phyloP scores from a whole-genome alignment of 64 coral and sea anemone genomes.

The Acropora tenuis region DNA sequence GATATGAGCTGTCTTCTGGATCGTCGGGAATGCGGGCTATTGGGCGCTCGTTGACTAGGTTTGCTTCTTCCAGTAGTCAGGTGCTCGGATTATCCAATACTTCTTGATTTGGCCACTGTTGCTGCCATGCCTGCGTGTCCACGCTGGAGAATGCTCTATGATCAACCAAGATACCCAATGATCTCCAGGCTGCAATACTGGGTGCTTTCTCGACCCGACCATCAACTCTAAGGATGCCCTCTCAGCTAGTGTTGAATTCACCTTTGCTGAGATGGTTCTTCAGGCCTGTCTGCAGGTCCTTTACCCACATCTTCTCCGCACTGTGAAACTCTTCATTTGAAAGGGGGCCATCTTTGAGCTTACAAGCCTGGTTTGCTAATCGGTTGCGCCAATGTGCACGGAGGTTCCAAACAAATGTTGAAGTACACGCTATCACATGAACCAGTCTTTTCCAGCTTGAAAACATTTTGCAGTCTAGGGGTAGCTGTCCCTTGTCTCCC shows the following conservation, averaged over 20 bases:
- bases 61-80: slow-evolving; percentile 22
- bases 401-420: background rate
- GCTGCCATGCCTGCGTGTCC: slow-evolving; percentile 46
- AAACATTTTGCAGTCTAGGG: background rate
- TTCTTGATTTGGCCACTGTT: slow-evolving; percentile 50
- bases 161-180: no score
- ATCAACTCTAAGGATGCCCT: slow-evolving; percentile 17
- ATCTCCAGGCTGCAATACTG: no score
- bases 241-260: slow-evolving; percentile 40
- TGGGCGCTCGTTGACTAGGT: background rate
- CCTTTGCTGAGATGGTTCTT: background rate
- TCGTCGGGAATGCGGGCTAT: no score
- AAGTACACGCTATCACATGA: background rate
- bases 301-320: slow-evolving; percentile 12
- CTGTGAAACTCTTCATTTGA: slow-evolving; percentile 18
- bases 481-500: background rate
- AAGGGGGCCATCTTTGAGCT: background rate
- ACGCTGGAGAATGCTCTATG: slow-evolving; percentile 13
- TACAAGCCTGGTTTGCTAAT: no score
- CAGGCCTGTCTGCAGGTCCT: slow-evolving; percentile 32
- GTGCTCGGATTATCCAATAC: slow-evolving; percentile 62
- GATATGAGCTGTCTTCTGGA: no score
- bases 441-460: background rate
- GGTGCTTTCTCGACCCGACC: no score
- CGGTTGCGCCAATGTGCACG: background rate